Base-by-base conservation (phyloP, 37 sponge, comb jelly and placozoan genomes). In the Crambe crambe region DNA sequence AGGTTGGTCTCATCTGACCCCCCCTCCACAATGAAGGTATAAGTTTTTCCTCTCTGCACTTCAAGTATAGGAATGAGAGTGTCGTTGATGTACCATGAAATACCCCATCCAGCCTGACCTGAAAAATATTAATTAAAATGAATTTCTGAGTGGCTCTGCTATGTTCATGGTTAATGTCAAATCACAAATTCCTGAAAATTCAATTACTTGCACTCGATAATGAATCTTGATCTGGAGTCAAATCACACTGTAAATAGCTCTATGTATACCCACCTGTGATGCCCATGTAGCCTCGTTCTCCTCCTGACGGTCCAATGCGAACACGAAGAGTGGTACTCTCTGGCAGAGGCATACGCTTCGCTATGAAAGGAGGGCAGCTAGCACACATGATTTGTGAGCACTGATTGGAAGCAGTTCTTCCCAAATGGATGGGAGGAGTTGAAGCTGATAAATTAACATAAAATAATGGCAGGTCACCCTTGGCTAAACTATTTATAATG, bases 71-170 rank as follows among this genome's bases (percentile, higher is more conserved):
- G 89, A 37, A 92, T 77, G 42, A 92, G 81, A 35, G 58, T 56
- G 31, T 47, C 82, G 64, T 92, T 88, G 54, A 92, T 26, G 65
- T 92, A 92, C 89, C 89, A 92, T 1, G 86, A 77, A 47, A 92
- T 85, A 10, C 89, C 93, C 86, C 89, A 88, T 18, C 93, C 89
- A 40, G 44, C 57, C 2, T 25, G 44, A 42, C 81, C 87, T 89
- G 44, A 1, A 39, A 23, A n/a, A n/a, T n/a, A n/a, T n/a, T n/a
- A n/a, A n/a, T n/a, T n/a, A n/a, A n/a, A n/a, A n/a, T n/a, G 72
- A 21, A n/a, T n/a, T n/a, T n/a, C 36, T 17, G n/a, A n/a, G n/a
- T n/a, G 35, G 56, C 17, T 21, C 17, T 54, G 56, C 17, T 54
- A 54, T 18, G 56, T 54, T 21, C 56, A 54, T 18, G 18, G 56